Evolutionary conservation across 2,888 invertebrate species (phyloP), one percentile per base, ranked within the genome.

Genomic region (Apocheima hispidaria): DNA sequence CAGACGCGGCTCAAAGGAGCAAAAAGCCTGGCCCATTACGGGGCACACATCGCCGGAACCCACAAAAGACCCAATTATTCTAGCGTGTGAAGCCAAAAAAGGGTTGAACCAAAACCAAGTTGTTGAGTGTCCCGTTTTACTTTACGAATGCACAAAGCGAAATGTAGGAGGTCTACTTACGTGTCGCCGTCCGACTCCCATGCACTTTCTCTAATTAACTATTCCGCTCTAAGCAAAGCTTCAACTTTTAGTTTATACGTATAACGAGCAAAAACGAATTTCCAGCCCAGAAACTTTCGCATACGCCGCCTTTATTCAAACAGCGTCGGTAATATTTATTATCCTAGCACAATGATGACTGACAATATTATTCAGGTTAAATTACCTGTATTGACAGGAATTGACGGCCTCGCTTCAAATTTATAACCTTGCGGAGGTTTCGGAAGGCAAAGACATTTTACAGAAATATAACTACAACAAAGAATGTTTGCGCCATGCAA

Each of bases 11-110:
- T 82, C 81, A 85, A 86, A 86, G 82, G 83, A 76, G 81, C 77
- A 84, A 86, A 87, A 86, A 84, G 77, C 79, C 79, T 72, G 76
- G 76, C 77, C 84, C 82, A 86, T 88, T 88, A 86, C 80, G 72
- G 74, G 79, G 78, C 82, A 83, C 85, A 84, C 84, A 86, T 82
- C 74, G 81, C 70, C 81, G 82, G 79, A 81, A 81, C 87, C 88
- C 88, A 86, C 87, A 88, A 87, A 87, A 87, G 86, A 86, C 87
- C 86, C 87, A 87, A 88, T 90, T 87, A 88, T 86, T 79, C 78
- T 79, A 78, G 78, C 80, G 83, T 78, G 86, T 83, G 84, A 83
- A 84, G 82, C 85, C 83, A 83, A 84, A 86, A 88, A 88, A 82
- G 83, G 86, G 83, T 86, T 84, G 79, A 82, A 79, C 78, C 69